Evolutionary conservation across 2,888 invertebrate genomes (phyloP), one percentile per base, ranked within the genome.

Genomic region (Acanthoscelides obtectus): DNA sequence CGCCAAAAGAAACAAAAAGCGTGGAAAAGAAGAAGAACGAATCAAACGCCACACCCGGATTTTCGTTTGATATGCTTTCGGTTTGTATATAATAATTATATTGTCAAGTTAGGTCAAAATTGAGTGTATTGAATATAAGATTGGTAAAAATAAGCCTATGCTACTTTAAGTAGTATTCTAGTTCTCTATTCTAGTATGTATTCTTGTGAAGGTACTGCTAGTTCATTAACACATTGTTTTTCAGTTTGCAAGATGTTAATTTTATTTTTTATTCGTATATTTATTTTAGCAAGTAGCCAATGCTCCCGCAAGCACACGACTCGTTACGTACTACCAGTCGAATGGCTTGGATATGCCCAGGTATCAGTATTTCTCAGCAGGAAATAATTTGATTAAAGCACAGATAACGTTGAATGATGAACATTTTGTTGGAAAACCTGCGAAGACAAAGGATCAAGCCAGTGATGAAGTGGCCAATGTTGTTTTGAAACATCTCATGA

Each of bases 341-440:
- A 83, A 84, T 25, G 83, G 84, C 21, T 77, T 84, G 6, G 87
- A 87, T 64, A 83, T 86, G 74, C 88, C 88, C 2, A 81, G 85
- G 20, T 88, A 88, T 76, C 84, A 80, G 71, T 88, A 88, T 76
- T 81, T 82, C n/a, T 80, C 83, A 22, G 74, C 79, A 2, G 45
- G 45, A 45, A 81, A 82, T 20, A 83, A 83, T 67, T 74, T 80
- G 20, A 80, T 85, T 20, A 81, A 80, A 67, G 87, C 88, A 0
- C 86, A 86, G 74, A 86, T 90, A 25, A 82, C 83, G 0, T 76
- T 90, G 64, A 86, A 87, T 0, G 86, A 86, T 75, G 86, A 86
- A 22, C 81, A 84, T 27, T 76, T 84, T 19, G 87, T 88, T 72
- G 88, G 90, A 8, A 85, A 87, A 4, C 81, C 84, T 27, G 86